Conservation (phyloP, 2,797 vertebrate genomes). For the Coendou prehensilis region DNA sequence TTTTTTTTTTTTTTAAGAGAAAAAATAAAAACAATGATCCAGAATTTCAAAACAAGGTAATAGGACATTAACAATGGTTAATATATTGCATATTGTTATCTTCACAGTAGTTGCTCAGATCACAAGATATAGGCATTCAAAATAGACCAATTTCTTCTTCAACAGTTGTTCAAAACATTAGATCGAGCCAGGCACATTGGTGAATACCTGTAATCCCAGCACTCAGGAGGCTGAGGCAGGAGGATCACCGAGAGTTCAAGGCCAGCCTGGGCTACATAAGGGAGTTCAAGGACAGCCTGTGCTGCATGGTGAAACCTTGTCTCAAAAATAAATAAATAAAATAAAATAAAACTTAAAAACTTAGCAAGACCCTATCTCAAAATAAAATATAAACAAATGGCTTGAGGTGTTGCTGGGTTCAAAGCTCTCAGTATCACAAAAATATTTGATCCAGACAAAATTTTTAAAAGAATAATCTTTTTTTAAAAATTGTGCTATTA, state of each 20-base stretch:
- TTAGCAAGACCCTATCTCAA: background rate
- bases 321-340: no score
- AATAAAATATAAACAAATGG: background rate
- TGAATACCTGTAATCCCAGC: background rate
- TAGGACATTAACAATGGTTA: no score
- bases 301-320: no score
- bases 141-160: background rate
- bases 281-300: no score
- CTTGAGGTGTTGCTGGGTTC: background rate
- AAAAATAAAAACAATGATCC: no score
- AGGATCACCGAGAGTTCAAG: background rate
- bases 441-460: background rate
- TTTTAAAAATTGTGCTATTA: background rate
- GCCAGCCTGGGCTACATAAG: no score
- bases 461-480: conserved; percentile 3
- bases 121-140: background rate
- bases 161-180: background rate
- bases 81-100: no score
- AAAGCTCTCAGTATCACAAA: background rate
- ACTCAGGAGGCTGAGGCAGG: background rate
- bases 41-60: no score
- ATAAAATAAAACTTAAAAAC: no score
- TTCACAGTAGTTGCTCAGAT: no score
- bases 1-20: no score
- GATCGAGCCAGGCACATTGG: background rate